phyloP scores from a whole-genome alignment of 2,888 invertebrate species.

The Stegana nigrithorax region DNA sequence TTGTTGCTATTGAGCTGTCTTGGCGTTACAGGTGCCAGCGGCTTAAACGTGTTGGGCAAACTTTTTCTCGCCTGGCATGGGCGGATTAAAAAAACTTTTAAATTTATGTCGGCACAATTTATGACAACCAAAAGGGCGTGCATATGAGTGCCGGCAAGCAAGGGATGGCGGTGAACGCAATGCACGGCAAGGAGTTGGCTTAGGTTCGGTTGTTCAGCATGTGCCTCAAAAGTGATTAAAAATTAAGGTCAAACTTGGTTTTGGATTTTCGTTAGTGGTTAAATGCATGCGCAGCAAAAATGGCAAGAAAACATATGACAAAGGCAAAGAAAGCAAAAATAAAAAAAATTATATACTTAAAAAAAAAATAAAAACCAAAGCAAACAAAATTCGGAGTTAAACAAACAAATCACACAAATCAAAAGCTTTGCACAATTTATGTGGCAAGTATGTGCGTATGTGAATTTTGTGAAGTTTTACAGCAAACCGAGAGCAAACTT shows the following conservation, averaged over 20 bases:
- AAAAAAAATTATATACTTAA: too few relatives aligned
- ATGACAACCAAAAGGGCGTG: too few relatives aligned
- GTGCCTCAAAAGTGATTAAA: constrained; percentile 56
- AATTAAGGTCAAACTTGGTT: constrained; percentile 49
- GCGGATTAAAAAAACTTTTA: constrained; percentile 40
- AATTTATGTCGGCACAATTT: constrained; percentile 44
- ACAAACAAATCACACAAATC: constrained; percentile 46
- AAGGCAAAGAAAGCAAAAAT: neutral
- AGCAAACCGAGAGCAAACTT: constrained; percentile 24
- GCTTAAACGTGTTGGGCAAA: constrained; percentile 34
- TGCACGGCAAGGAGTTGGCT: neutral
- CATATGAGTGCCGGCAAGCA: too few relatives aligned
- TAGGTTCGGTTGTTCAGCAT: constrained; percentile 31
- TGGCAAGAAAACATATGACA: neutral
- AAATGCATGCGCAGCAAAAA: neutral
- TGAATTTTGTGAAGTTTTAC: constrained; percentile 32
- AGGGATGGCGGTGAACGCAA: too few relatives aligned
- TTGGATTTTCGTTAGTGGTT: neutral
- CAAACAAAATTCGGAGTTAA: neutral
- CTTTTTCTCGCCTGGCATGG: constrained; percentile 37
- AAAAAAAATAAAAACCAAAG: too few relatives aligned
- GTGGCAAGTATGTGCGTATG: too few relatives aligned
- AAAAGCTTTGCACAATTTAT: constrained; percentile 45
- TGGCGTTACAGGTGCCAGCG: constrained; percentile 5
- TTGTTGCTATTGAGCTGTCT: neutral